A percentile compares a stretch with the other conserved stretches of the same genome.
phyloP scores from a whole-genome alignment of 2,113 vertebrate species.

The Tenebrosternarchus preto region DNA sequence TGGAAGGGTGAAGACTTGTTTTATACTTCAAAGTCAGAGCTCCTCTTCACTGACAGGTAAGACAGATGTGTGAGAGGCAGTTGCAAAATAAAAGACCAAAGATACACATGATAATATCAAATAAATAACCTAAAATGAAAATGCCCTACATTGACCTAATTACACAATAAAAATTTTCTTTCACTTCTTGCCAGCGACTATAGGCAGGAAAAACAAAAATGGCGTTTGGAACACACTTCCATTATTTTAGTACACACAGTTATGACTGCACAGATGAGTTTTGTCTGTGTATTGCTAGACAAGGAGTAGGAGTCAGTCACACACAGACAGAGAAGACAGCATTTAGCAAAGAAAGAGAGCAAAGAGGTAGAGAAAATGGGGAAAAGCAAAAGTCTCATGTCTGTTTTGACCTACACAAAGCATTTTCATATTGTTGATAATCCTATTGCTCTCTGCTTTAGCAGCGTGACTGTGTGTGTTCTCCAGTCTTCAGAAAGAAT shows the following conservation, averaged over 20 bases:
- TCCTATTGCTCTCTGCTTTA: neutral
- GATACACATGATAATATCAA: conserved; percentile 29
- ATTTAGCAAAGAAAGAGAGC: neutral
- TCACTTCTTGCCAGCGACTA: conserved; percentile 12
- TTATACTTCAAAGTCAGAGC: neutral
- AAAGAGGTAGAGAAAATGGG: conserved; percentile 38
- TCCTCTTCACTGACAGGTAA: conserved; percentile 1
- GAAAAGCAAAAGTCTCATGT: conserved; percentile 21
- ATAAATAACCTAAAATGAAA: conserved; percentile 34
- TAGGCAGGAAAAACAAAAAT: conserved; percentile 12
- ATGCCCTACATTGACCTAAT: conserved; percentile 10
- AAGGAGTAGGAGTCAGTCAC: neutral
- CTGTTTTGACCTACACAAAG: neutral
- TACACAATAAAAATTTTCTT: conserved; percentile 18
- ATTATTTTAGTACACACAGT: conserved; percentile 26
- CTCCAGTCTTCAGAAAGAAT: neutral
- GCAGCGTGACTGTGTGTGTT: neutral
- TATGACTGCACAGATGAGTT: neutral
- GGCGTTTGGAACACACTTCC: conserved; percentile 3
- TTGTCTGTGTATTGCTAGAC: neutral
- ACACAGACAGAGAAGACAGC: neutral
- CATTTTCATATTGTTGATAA: neutral
- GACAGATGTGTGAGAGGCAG: conserved; percentile 27
- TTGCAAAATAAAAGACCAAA: neutral
- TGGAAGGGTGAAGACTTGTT: neutral